Evolutionary conservation across 2,888 invertebrate genomes (phyloP).

Genomic region (Trachelus troglodyta): DNA sequence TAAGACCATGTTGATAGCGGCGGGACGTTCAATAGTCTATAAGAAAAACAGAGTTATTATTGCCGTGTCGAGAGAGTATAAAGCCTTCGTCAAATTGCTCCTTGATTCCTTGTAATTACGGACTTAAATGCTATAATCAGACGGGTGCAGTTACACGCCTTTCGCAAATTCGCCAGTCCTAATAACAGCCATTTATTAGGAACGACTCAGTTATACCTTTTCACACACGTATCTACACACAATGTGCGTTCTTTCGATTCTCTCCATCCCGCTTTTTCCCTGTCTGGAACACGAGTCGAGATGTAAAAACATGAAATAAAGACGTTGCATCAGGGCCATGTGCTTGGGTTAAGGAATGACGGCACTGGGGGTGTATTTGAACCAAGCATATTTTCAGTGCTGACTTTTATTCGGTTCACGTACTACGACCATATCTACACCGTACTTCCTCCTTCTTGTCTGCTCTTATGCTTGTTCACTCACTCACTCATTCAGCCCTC

Average conservation of each 20-base stretch:
- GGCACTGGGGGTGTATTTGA: slow-evolving; percentile 14
- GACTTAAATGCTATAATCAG: background rate
- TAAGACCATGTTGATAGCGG: background rate
- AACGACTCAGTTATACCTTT: background rate
- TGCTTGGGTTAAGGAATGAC: background rate
- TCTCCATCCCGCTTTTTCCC: background rate
- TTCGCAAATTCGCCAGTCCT: background rate
- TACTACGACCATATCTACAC: slow-evolving; percentile 15
- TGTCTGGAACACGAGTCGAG: background rate
- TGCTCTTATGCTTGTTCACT: slow-evolving; percentile 5
- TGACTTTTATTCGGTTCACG: slow-evolving; percentile 45
- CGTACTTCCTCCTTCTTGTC: background rate
- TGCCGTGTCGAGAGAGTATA: background rate
- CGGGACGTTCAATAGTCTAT: background rate
- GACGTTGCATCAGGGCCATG: slow-evolving; percentile 26
- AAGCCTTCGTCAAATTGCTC: background rate
- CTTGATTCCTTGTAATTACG: background rate
- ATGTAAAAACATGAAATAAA: slow-evolving; percentile 41
- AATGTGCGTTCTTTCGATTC: background rate
- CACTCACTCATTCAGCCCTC: background rate
- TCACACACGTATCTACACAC: background rate
- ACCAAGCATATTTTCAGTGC: slow-evolving; percentile 40
- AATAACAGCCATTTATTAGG: background rate
- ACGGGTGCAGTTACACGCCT: background rate
- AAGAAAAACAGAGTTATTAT: background rate